phyloP scores from a whole-genome alignment of 1,140 invertebrate species.

The Trinorchestia longiramus region DNA sequence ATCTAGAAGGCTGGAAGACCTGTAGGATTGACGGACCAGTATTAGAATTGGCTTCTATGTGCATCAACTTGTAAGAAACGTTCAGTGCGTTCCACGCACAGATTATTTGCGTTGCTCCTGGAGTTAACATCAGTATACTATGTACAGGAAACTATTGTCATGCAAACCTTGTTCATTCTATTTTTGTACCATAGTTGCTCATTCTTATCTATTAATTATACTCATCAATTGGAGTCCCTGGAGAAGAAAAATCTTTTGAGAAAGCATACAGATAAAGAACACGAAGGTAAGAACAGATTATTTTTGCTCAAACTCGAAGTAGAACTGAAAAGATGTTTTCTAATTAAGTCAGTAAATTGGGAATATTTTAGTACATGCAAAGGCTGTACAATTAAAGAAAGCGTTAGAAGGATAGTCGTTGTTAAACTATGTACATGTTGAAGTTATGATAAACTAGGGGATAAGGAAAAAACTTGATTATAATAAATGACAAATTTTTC shows the following conservation, averaged over 20 bases:
- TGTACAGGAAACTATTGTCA: neutral
- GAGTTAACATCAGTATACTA: neutral
- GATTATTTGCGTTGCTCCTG: neutral
- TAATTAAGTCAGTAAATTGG: neutral
- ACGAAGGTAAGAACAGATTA: too few relatives aligned
- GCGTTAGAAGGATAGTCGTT: neutral
- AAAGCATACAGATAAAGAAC: neutral
- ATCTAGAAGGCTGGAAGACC: conserved; percentile 11
- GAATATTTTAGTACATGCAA: neutral
- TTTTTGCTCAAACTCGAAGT: too few relatives aligned
- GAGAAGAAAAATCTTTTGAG: too few relatives aligned
- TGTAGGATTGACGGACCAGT: conserved; percentile 6
- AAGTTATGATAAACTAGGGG: neutral
- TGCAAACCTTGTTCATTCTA: neutral
- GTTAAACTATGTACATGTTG: neutral
- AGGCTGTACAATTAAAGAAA: neutral
- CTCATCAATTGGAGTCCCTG: neutral
- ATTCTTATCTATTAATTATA: neutral
- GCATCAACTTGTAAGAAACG: neutral
- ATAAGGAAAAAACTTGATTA: neutral
- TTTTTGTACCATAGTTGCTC: neutral
- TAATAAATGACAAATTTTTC: neutral
- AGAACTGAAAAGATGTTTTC: neutral
- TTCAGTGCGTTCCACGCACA: neutral
- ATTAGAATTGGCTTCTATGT: neutral